Base-by-base conservation (phyloP, 2,888 invertebrate species). In the Lysandra coridon region DNA sequence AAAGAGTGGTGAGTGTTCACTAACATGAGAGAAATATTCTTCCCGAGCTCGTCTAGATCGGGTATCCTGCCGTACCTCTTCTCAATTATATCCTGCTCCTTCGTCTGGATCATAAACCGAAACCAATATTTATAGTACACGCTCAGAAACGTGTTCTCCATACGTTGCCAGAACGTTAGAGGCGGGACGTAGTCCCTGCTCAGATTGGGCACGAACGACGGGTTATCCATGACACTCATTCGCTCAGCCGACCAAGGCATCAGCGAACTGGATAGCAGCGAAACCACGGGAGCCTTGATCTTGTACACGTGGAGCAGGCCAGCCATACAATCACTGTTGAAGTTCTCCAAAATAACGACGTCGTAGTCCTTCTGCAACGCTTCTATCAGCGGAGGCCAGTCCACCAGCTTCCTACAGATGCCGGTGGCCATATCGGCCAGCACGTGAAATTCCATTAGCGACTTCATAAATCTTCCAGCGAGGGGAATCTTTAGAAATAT, bases 1-100 rank as follows among this genome's bases (percentile, higher is more conserved):
- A 96, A 84, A 1, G 95, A 93, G 81, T 95, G 95, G 84, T 96
- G 96, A 14, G 95, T 95, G 84, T 96, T 97, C 4, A 95, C 89
- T 64, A 97, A 84, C 81, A 96, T 85, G 78, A 96, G 84, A 0
- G 95, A 94, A 0, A 95, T 90, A 78, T 96, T 95, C 76, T 88
- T 92, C 0, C 91, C 94, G 62, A 96, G 88, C 0, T 95, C 94
- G 4, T 87, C 84, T 5, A 96, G 88, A 79, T 53, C 37, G 17
- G 95, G 92, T 0, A 95, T 88, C 44, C 89, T 91, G 0, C 95
- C 93, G 62, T 95, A 95, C 81, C 88, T 88, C 81, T 90, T 87
- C 81, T 95, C 91, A 14, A 93, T 90, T 0, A 95, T 82, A 4
- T 84, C 87, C 75, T 92, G 91, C 80, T 91, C 93, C 4, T 88